Conservation (phyloP, 2,888 invertebrate genomes). For the Phymatocera aterrima region DNA sequence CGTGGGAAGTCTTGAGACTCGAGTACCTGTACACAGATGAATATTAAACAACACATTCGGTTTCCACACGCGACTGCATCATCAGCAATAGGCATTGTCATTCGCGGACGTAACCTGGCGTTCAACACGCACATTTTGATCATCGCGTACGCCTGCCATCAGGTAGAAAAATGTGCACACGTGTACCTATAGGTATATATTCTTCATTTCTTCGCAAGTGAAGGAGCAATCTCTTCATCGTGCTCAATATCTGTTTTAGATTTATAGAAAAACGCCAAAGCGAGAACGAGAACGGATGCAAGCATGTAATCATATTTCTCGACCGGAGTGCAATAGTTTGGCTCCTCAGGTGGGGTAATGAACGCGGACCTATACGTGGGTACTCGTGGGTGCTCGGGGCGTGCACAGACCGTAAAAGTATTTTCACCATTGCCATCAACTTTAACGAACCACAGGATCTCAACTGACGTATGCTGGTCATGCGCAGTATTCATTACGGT, state of each 20-base stretch:
- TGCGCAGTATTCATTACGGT: slow-evolving; percentile 36
- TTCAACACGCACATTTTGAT: slow-evolving; percentile 3
- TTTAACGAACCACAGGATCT: slow-evolving; percentile 19
- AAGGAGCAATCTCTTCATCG: neutral
- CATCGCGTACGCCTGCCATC: neutral
- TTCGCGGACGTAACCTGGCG: neutral
- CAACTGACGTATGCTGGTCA: slow-evolving; percentile 35
- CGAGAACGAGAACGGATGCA: neutral
- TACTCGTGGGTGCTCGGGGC: neutral
- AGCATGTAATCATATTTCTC: neutral
- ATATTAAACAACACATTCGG: too few relatives aligned
- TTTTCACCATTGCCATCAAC: slow-evolving; percentile 12
- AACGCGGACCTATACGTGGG: neutral
- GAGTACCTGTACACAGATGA: too few relatives aligned
- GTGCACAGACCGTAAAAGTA: slow-evolving; percentile 2
- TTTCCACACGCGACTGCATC: neutral
- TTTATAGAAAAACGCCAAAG: neutral
- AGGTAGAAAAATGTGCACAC: neutral
- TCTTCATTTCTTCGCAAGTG: slow-evolving; percentile 7
- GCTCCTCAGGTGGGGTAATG: neutral
- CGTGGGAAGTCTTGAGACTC: slow-evolving; percentile 4
- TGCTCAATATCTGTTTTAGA: neutral
- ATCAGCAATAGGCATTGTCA: neutral
- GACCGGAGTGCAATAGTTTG: neutral
- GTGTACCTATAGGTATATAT: too few relatives aligned